phyloP scores from a whole-genome alignment of 2,113 vertebrate species.

The Hipposideros armiger region DNA sequence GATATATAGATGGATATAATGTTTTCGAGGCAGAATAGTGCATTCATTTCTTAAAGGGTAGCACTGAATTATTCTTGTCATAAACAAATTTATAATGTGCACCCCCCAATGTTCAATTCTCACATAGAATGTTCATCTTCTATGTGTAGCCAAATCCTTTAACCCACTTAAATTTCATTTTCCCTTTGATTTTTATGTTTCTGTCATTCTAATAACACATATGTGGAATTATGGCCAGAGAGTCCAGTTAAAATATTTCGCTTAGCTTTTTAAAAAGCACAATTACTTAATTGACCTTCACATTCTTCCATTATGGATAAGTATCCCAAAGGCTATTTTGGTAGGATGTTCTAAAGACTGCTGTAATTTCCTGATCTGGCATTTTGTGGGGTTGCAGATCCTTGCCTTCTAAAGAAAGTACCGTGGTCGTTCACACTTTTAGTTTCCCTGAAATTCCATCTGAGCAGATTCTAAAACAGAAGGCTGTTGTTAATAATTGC shows the following conservation, averaged over 20 bases:
- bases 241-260: neutral
- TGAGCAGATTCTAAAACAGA: constrained; percentile 4
- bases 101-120: neutral
- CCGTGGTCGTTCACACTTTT: neutral
- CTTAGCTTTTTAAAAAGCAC: neutral
- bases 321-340: neutral
- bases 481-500: neutral
- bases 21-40: neutral
- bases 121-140: neutral
- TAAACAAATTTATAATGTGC: neutral
- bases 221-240: neutral
- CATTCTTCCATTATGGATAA: neutral
- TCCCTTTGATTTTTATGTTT: neutral
- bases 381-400: neutral
- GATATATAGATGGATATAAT: neutral
- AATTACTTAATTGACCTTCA: neutral
- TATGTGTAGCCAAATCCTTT: neutral
- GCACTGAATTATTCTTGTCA: neutral
- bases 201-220: neutral
- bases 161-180: neutral
- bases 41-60: neutral
- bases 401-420: neutral
- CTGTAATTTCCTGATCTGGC: neutral
- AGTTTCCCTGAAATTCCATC: neutral
- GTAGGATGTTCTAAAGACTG: neutral